A percentile compares a stretch with the other conserved stretches of the same genome.
These are phyloP conservation scores for Oncorhynchus masou DNA, from an alignment of 2,113 vertebrate genomes.

Conservation along the genomic window DNA sequence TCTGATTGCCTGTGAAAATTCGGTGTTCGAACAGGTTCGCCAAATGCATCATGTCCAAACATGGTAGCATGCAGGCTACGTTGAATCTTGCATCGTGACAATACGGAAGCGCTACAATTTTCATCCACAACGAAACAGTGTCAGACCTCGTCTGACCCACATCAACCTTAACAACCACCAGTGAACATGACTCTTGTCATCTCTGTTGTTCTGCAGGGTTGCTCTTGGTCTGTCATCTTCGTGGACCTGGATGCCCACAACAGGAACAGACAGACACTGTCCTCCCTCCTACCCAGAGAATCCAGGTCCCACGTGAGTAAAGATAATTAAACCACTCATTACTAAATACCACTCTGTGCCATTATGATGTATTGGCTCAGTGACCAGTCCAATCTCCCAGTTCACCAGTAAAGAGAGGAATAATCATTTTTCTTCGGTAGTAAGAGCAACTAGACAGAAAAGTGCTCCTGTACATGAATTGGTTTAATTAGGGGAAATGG, in stretches of 20 bases:
- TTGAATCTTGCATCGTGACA: neutral
- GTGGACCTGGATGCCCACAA: constrained; percentile 98
- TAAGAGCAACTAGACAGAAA: neutral
- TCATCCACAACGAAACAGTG: no score
- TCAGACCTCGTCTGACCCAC: no score
- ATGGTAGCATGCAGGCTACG: neutral
- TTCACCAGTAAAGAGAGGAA: neutral
- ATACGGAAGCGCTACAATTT: neutral
- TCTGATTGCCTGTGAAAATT: no score
- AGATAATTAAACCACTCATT: neutral
- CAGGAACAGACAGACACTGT: constrained; percentile 92
- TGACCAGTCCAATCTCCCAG: neutral
- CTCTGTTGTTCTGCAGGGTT: constrained; percentile 78
- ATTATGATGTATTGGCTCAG: neutral
- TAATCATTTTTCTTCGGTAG: neutral
- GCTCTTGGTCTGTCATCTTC: constrained; percentile 99
- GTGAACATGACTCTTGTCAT: neutral
- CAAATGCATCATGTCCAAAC: no score
- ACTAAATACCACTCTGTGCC: neutral
- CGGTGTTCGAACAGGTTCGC: no score
- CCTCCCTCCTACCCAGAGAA: constrained; percentile 90
- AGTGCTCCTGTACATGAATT: neutral
- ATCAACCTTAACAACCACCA: neutral
- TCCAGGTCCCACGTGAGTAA: constrained; percentile 94
- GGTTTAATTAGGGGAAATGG: constrained; percentile 10